Evolutionary conservation across 1,140 invertebrate genomes (phyloP), one percentile per base, ranked within the genome.

Genomic region (Apolygus lucorum): DNA sequence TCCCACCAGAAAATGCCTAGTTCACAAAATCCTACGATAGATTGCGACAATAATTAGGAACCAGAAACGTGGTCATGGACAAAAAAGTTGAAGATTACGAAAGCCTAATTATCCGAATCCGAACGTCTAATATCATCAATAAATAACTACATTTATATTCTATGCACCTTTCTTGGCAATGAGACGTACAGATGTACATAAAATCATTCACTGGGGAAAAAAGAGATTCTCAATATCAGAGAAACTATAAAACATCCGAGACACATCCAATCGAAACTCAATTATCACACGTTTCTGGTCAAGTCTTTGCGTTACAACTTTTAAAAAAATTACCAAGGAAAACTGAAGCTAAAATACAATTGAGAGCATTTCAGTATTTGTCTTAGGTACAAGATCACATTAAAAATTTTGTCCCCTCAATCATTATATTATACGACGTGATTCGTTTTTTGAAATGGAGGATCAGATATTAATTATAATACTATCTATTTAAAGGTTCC

Each of bases 301-400:
- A 59, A 59, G 54, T 59, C 54, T 59, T 59, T 59, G 54, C 54
- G 54, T 59, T 59, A 59, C 54, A 59, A 42, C 4, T 8, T 42
- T 42, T 8, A 59, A 59, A 59, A 59, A 59, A 59, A 17, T 24
- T 59, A 59, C 22, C 2, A 59, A 42, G 17, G 34, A 42, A 22
- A 4, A 59, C 54, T 11, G 22, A 59, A 59, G 54, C 34, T 42
- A 42, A 42, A 42, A 42, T 42, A 42, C 34, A 42, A 42, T 42
- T 42, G 17, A 42, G 34, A 42, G 34, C 17, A 42, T 42, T 42
- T 42, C 34, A 42, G 34, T 42, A 42, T 42, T 42, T 42, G 34
- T 59, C 54, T 13, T 17, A 59, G 54, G 54, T 59, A 59, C 54
- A 59, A 59, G 54, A 24, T 59, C 13, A 59, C 54, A 42, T 42